Base-by-base conservation (phyloP, 1,140 invertebrate genomes). In the Euschistus heros region DNA sequence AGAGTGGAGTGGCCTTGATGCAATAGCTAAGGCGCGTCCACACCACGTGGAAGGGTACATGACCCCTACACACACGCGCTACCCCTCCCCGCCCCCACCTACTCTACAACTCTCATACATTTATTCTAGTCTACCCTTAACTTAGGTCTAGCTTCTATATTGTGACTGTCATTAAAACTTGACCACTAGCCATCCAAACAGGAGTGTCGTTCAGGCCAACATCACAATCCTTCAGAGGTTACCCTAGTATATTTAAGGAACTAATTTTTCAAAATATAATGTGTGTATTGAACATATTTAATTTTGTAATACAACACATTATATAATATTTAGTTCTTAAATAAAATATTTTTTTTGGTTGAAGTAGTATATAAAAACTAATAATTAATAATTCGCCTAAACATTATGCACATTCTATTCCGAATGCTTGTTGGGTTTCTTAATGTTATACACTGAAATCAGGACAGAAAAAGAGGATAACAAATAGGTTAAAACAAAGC, bases 1-100 rank as follows among this genome's bases (percentile, higher is more conserved):
- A 24, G 54, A 24, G 24, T 7, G 24, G 54, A 22, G 20, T 57
- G 54, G 54, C 24, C 20, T 57, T 22, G 54, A 22, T 26, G 18
- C 15, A 44, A 46, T 22, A 37, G 37, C n/a, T 18, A 50, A 26
- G 44, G 37, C 44, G 62, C 44, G 62, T 63, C 42, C 24, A 50
- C 37, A 42, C 30, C 59, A 61, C 59, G 59, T 61, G 59, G 22
- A 63, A 44, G 62, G 62, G 62, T 63, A 27, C 37, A 47, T 47
- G 42, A 63, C 62, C 62, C 62, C 62, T 62, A 62, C 17, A 59
- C 20, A 59, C 55, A 59, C 55, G 55, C 27, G 55, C 27, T 22
- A 33, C 30, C 17, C 59, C 24, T 30, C 59, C 59, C 27, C 59
- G 27, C 59, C 27, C 59, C 27, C 59, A 61, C 47, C 22, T 50